These are phyloP conservation scores for Macroramphosus scolopax DNA, from an alignment of 2,797 vertebrate species.

Conservation along the genomic window DNA sequence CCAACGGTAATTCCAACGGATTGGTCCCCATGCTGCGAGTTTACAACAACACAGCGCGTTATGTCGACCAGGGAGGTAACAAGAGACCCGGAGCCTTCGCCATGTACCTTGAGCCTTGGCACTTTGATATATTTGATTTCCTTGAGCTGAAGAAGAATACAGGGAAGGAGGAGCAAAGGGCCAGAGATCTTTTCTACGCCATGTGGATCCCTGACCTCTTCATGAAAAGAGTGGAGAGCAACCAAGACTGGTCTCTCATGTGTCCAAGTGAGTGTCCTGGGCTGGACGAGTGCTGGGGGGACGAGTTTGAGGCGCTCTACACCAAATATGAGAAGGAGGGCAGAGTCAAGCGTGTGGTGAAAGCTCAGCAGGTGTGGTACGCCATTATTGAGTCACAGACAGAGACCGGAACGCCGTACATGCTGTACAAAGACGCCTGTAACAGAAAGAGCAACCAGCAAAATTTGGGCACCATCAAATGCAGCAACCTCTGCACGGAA, in stretches of 20 bases:
- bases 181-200: slow-evolving; percentile 94
- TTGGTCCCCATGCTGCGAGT: slow-evolving; percentile 96
- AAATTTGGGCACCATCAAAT: slow-evolving; percentile 96
- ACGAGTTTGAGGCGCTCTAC: slow-evolving; percentile 94
- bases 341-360: slow-evolving; percentile 85
- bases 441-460: slow-evolving; percentile 98
- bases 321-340: slow-evolving; percentile 89
- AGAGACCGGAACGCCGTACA: slow-evolving; percentile 95
- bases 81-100: slow-evolving; percentile 98
- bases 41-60: slow-evolving; percentile 97
- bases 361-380: slow-evolving; percentile 96
- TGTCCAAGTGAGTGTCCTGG: slow-evolving; percentile 94
- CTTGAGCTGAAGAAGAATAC: slow-evolving; percentile 98
- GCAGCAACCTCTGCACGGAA: slow-evolving; percentile 96
- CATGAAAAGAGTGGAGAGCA: slow-evolving; percentile 95
- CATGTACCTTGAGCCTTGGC: slow-evolving; percentile 98
- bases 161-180: slow-evolving; percentile 95
- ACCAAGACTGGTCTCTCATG: slow-evolving; percentile 97
- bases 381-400: slow-evolving; percentile 97
- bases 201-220: slow-evolving; percentile 98
- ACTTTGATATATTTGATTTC: slow-evolving; percentile 95
- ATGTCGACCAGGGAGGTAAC: slow-evolving; percentile 97
- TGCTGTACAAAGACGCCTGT: slow-evolving; percentile 98
- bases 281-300: slow-evolving; percentile 94
- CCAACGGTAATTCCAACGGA: slow-evolving; percentile 96